Conservation (phyloP, 2,797 vertebrate species). For the Eidolon dupreanum region DNA sequence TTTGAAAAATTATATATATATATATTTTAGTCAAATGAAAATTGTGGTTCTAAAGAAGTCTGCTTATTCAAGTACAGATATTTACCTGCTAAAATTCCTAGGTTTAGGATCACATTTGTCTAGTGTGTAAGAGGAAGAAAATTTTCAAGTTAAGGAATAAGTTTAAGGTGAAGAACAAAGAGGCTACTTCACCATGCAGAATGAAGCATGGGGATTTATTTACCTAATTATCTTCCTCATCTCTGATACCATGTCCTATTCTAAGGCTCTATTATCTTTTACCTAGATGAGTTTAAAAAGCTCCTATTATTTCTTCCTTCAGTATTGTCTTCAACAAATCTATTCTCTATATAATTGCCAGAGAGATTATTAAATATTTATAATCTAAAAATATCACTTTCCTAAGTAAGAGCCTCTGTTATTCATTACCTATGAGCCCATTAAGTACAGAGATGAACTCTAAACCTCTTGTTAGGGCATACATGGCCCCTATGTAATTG, state of each 20-base stretch:
- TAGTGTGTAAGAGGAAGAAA: background rate
- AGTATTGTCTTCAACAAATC: background rate
- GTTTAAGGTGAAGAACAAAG: background rate
- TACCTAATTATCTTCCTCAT: background rate
- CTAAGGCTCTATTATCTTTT: background rate
- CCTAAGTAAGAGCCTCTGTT: background rate
- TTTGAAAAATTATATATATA: background rate
- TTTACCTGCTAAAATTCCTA: background rate
- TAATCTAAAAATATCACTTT: slow-evolving; percentile 33
- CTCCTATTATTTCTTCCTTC: background rate
- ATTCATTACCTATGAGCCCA: background rate
- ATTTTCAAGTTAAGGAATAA: background rate
- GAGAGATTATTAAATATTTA: slow-evolving; percentile 46
- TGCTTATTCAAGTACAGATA: background rate
- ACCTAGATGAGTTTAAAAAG: background rate
- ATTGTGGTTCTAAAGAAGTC: background rate
- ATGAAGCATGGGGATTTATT: background rate
- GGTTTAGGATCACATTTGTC: background rate
- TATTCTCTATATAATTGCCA: background rate
- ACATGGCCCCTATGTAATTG: background rate
- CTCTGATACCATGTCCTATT: background rate
- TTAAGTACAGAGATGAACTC: background rate
- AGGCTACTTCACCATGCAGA: background rate
- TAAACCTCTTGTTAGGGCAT: background rate
- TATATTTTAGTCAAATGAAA: background rate